phyloP scores from a whole-genome alignment of 2,797 vertebrate genomes.

The Rhinella marina region DNA sequence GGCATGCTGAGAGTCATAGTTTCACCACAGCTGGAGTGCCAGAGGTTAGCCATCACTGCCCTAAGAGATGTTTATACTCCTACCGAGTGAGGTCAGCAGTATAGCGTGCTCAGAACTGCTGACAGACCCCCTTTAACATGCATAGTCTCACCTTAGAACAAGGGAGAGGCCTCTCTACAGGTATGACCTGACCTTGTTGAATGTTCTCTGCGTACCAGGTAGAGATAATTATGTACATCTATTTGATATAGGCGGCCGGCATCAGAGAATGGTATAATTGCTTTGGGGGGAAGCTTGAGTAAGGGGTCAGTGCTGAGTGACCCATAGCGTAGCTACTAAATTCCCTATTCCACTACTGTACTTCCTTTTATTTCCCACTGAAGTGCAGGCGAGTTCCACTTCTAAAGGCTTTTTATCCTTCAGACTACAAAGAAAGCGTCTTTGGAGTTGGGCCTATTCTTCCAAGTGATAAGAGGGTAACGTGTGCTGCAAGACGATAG shows the following conservation, averaged over 20 bases:
- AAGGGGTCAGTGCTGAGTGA: constrained; percentile 14
- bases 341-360: neutral
- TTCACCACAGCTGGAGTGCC: no score
- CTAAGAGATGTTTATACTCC: no score
- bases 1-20: no score
- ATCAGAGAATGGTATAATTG: neutral
- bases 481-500: constrained; percentile 29
- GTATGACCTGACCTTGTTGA: neutral
- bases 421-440: constrained; percentile 6
- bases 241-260: neutral
- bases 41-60: no score
- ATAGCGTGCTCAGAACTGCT: no score
- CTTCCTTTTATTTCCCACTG: neutral
- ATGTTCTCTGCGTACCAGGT: neutral
- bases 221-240: constrained; percentile 5
- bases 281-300: neutral
- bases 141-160: no score
- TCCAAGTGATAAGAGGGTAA: constrained; percentile 4
- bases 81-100: no score
- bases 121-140: no score
- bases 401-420: constrained; percentile 17
- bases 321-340: neutral
- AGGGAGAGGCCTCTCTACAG: neutral
- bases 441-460: constrained; percentile 13
- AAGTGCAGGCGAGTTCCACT: neutral